Percentiles rank a stretch among this genome's conserved stretches.
Evolutionary conservation across 1,140 invertebrate genomes (phyloP).

Genomic region (Danaus melanippus): DNA sequence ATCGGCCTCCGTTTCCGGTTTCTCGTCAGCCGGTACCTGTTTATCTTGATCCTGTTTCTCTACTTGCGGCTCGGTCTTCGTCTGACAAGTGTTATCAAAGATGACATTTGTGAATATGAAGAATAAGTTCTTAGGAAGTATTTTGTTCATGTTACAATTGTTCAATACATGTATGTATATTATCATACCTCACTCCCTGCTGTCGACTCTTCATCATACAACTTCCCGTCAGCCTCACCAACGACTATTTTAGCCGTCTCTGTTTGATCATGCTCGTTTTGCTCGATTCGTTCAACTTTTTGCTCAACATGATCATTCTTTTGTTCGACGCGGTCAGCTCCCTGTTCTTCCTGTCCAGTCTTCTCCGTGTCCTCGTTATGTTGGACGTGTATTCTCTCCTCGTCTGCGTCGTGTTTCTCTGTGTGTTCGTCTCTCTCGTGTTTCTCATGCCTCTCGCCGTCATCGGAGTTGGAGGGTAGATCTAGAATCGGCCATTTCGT

Average conservation of each 20-base stretch:
- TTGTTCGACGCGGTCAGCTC: slow-evolving; percentile 1
- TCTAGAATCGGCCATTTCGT: slow-evolving; percentile 89
- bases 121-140: no score
- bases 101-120: no score
- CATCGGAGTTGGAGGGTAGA: slow-evolving; percentile 66
- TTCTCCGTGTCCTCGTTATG: slow-evolving; percentile 5
- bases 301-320: slow-evolving; percentile 6
- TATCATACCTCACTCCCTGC: background rate
- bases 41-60: background rate
- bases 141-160: no score
- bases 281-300: slow-evolving; percentile 1
- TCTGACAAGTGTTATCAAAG: background rate
- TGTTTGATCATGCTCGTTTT: background rate
- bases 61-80: background rate
- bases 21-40: slow-evolving; percentile 6
- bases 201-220: slow-evolving; percentile 6
- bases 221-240: no score
- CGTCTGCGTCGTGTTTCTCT: slow-evolving; percentile 20
- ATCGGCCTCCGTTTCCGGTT: background rate
- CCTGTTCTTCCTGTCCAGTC: slow-evolving; percentile 19
- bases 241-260: no score
- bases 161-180: background rate
- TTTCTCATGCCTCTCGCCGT: slow-evolving; percentile 19
- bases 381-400: background rate
- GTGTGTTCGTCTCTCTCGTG: slow-evolving; percentile 9